Base-by-base conservation (phyloP, 1,140 invertebrate genomes). In the Cydia amplana region DNA sequence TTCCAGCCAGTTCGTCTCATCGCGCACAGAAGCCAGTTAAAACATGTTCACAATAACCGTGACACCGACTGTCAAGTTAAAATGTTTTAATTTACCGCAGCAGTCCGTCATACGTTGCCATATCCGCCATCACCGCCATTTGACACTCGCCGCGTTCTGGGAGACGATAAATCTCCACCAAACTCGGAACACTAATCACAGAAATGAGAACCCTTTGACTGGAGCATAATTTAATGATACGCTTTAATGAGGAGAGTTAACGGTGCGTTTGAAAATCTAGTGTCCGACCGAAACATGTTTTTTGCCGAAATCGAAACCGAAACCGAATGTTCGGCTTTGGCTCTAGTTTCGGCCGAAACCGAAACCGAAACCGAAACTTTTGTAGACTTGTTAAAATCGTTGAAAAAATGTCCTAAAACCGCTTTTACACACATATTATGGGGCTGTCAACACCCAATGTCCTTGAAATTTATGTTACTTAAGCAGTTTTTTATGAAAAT, bases 51-150 rank as follows among this genome's bases (percentile, higher is more conserved):
- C 80, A 83, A 81, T 65, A 85, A 76, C 81, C 83, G 82, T 87
- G 89, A 90, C 89, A 85, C 78, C 70, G 77, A 83, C 85, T 91
- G 89, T 91, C 91, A 91, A 84, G 86, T 87, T 85, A 83, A 87
- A 92, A 91, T 88, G 89, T 91, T 90, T 90, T 92, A 91, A 92
- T 91, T 91, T 92, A 91, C 83, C 88, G 85, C 73, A 77, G 82
- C 83, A 81, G 82, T 86, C 78, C 83, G 83, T 90, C 87, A 87
- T 80, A 81, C 74, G 76, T n/a, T 78, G 75, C 79, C 82, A 85
- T 85, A 86, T 87, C 89, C 86, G 87, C 85, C 84, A 85, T 83
- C 81, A 80, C 77, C 77, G 85, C 81, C 82, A 90, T 87, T 85
- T 87, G 88, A 90, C 87, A 88, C 88, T 65, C 16, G 60, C 78